Evolutionary conservation across 2,888 invertebrate species (phyloP).

Genomic region (Octonoba sinensis): DNA sequence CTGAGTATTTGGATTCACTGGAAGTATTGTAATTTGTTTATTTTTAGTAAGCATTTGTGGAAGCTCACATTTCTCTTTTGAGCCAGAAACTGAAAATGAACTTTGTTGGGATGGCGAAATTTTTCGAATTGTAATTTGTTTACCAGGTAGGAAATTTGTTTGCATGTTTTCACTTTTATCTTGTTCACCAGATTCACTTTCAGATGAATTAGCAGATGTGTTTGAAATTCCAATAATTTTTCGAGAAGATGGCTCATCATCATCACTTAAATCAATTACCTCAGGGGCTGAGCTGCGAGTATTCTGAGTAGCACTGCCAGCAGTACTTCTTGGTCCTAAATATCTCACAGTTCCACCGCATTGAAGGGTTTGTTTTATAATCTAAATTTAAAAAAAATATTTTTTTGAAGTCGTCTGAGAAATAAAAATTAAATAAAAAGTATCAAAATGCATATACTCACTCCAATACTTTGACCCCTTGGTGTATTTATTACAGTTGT

Average conservation of each 20-base stretch:
- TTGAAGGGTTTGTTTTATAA: slow-evolving; percentile 64
- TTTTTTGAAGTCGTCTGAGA: neutral
- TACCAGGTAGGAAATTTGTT: slow-evolving; percentile 42
- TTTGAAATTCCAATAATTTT: slow-evolving; percentile 43
- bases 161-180: slow-evolving; percentile 34
- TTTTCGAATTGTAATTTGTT: slow-evolving; percentile 55
- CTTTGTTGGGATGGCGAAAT: slow-evolving; percentile 44
- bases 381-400: slow-evolving; percentile 17
- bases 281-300: slow-evolving; percentile 58
- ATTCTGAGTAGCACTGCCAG: slow-evolving; percentile 51
- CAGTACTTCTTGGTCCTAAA: slow-evolving; percentile 49
- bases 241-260: slow-evolving; percentile 57
- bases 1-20: slow-evolving; percentile 51
- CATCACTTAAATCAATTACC: slow-evolving; percentile 65
- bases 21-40: slow-evolving; percentile 57
- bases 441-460: slow-evolving; percentile 7
- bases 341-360: slow-evolving; percentile 65
- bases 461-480: slow-evolving; percentile 60
- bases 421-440: neutral
- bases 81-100: slow-evolving; percentile 7
- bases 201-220: slow-evolving; percentile 52
- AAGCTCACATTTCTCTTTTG: slow-evolving; percentile 58
- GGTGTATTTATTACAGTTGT: slow-evolving; percentile 56
- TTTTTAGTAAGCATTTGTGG: slow-evolving; percentile 57
- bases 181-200: slow-evolving; percentile 46